phyloP scores from a whole-genome alignment of 2,888 invertebrate genomes.

The Drosophila monieri region DNA sequence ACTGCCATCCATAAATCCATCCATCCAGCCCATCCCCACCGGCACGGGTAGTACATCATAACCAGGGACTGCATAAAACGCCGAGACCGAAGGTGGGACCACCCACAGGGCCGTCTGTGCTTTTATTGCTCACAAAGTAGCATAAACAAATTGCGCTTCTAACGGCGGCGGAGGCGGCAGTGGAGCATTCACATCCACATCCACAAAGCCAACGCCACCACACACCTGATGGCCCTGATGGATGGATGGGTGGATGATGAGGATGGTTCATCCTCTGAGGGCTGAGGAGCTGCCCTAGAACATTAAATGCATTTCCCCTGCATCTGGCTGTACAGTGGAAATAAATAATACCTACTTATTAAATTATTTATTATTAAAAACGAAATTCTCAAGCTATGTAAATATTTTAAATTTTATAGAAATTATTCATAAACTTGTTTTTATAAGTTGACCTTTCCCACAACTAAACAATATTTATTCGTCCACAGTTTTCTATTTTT shows the following conservation, averaged over 20 bases:
- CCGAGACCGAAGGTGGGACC: slow-evolving; percentile 51
- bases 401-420: too few species aligned
- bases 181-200: slow-evolving; percentile 36
- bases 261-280: slow-evolving; percentile 6
- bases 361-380: too few species aligned
- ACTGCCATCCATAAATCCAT: slow-evolving; percentile 25
- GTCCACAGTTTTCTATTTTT: background rate
- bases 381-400: too few species aligned
- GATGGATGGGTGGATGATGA: slow-evolving; percentile 13
- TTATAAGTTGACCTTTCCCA: too few species aligned
- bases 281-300: slow-evolving; percentile 23
- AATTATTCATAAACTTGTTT: too few species aligned
- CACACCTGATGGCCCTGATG: slow-evolving; percentile 71
- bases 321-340: slow-evolving; percentile 3
- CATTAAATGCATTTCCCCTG: slow-evolving; percentile 35
- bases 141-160: slow-evolving; percentile 73
- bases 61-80: slow-evolving; percentile 51
- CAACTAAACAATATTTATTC: too few species aligned
- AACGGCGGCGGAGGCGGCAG: slow-evolving; percentile 19
- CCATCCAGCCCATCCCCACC: slow-evolving; percentile 36
- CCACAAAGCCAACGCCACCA: slow-evolving; percentile 73
- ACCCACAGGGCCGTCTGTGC: slow-evolving; percentile 65
- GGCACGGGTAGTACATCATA: slow-evolving; percentile 16
- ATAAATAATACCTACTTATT: background rate
- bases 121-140: slow-evolving; percentile 79